Conservation (phyloP, 1,140 invertebrate species). For the Lamellibrachia luymesi region DNA sequence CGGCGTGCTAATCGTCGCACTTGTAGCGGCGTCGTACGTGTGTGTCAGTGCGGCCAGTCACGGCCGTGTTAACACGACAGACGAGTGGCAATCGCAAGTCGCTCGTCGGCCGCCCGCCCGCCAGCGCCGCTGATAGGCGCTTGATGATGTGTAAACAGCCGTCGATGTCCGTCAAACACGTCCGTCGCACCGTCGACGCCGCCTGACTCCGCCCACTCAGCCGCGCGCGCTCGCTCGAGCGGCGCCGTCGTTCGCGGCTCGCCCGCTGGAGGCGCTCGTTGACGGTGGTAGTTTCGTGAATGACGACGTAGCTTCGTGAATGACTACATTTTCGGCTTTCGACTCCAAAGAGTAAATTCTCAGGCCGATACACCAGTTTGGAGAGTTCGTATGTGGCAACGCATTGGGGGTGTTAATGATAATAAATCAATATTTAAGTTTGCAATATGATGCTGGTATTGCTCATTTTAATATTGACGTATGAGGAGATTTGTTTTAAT, state of each 20-base stretch:
- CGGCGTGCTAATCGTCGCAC: background rate
- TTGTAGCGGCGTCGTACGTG: background rate
- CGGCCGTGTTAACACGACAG: background rate
- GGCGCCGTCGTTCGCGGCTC: background rate
- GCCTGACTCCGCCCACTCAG: background rate
- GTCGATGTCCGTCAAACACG: background rate
- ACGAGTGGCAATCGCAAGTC: background rate
- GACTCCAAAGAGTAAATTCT: too few species aligned
- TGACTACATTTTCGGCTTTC: too few species aligned
- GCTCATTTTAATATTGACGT: too few species aligned
- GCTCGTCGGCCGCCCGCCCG: background rate
- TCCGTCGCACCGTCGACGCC: background rate
- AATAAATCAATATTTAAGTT: too few species aligned
- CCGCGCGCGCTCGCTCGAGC: background rate
- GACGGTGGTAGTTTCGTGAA: background rate
- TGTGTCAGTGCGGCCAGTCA: background rate
- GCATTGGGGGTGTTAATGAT: too few species aligned
- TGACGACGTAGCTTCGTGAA: too few species aligned
- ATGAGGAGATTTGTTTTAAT: too few species aligned
- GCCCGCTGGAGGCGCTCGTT: background rate
- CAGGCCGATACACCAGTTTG: too few species aligned
- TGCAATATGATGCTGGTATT: too few species aligned
- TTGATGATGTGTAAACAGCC: constrained; percentile 4
- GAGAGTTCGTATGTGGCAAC: too few species aligned
- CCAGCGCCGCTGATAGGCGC: constrained; percentile 1